Base-by-base conservation (phyloP, 2,888 invertebrate genomes). In the Sarcophaga caerulescens region DNA sequence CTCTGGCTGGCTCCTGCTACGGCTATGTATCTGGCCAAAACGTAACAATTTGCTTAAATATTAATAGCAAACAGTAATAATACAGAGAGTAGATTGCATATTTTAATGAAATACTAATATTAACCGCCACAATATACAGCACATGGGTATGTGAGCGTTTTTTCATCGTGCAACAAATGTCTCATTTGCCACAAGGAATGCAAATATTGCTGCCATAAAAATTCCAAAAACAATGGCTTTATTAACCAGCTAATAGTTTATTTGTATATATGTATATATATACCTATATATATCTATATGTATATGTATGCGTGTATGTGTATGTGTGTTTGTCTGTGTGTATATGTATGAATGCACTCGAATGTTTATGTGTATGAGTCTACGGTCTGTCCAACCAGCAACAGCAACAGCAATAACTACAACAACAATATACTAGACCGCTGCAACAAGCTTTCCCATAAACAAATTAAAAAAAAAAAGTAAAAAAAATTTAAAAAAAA, bases 161-260 rank as follows among this genome's bases (percentile, higher is more conserved):
- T 65, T 44, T n/a, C n/a, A 76, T 66, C 75, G 80, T 84, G 79
- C 75, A 35, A 75, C 70, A 70, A 70, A n/a, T 45, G 44, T 44
- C 52, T 4, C 71, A 69, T 47, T 21, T 69, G 8, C 47, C 68
- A 65, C 68, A 63, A 59, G 63, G 69, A 44, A 65, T 21, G 35
- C 69, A 62, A 47, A 65, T 59, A 76, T 65, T 76, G 78, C 59
- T 75, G 78, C 66, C 57, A 68, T 70, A 82, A 62, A 59, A 62
- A 23, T 52, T 52, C 47, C 52, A 74, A 69, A 69, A 77, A 78
- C 57, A 71, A 82, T 84, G 86, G 81, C 77, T 84, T 86, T 75
- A 73, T 66, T 86, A 86, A 86, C 17, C 77, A 84, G 86, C 81
- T 86, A 86, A 84, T 81, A 85, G 44, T 65, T 62, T 68, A 19